Evolutionary conservation across 2,113 vertebrate genomes (phyloP).

Genomic region (Benitochromis conjunctus): DNA sequence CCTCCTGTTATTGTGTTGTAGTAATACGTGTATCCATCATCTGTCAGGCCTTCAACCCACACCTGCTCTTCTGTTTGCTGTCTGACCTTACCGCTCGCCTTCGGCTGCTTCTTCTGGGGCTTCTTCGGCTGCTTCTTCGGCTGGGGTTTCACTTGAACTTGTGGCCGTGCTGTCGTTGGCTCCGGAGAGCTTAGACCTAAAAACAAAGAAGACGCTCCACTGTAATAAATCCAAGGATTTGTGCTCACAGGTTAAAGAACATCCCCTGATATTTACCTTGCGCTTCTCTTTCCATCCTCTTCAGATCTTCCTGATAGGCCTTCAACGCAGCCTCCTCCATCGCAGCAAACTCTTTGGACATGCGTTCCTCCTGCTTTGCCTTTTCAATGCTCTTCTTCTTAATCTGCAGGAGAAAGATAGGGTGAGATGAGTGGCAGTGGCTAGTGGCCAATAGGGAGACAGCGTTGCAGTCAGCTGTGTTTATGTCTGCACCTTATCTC

Average conservation of each 20-base stretch:
- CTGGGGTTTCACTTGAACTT: neutral
- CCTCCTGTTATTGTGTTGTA: constrained; percentile 89
- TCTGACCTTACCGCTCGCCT: neutral
- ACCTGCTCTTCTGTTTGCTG: neutral
- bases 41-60: constrained; percentile 83
- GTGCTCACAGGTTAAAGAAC: neutral
- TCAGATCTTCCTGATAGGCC: constrained; percentile 92
- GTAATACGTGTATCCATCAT: constrained; percentile 85
- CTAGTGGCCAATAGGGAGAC: neutral
- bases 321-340: constrained; percentile 95
- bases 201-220: neutral
- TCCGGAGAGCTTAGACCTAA: constrained; percentile 7
- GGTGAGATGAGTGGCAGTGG: neutral
- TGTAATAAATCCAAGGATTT: neutral
- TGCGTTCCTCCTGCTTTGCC: constrained; percentile 86
- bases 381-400: constrained; percentile 94
- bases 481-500: constrained; percentile 52
- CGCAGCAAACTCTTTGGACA: constrained; percentile 90
- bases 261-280: constrained; percentile 42
- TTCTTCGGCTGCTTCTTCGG: constrained; percentile 6
- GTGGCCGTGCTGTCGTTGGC: neutral
- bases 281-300: constrained; percentile 85
- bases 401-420: constrained; percentile 77
- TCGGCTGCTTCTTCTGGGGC: constrained; percentile 7
- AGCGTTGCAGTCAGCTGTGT: neutral